Evolutionary conservation across 2,888 invertebrate species (phyloP).

Genomic region (Disparrhopalites patrizii): DNA sequence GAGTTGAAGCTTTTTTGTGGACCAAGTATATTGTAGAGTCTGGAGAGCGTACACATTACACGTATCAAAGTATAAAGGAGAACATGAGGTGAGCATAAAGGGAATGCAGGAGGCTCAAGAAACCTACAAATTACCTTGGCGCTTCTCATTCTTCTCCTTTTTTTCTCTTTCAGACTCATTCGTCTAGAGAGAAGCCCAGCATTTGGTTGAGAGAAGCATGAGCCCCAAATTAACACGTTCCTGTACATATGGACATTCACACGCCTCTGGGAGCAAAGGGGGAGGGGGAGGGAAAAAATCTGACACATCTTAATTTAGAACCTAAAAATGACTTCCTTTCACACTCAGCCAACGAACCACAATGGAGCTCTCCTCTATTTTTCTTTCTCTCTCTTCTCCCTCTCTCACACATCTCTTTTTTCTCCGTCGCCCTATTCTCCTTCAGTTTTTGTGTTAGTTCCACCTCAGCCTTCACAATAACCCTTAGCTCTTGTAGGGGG

Average conservation of each 20-base stretch:
- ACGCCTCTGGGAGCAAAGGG: not conserved
- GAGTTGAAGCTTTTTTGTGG: no score
- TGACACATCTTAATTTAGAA: slow-evolving; percentile 41
- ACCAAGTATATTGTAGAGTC: no score
- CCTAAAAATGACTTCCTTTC: slow-evolving; percentile 41
- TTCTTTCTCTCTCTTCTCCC: not conserved
- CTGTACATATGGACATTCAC: slow-evolving; percentile 6
- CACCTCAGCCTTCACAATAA: no score
- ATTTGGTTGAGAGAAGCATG: not conserved
- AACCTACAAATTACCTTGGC: slow-evolving; percentile 1
- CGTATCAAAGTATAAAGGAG: not conserved
- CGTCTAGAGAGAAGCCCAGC: not conserved
- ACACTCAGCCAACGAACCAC: slow-evolving; percentile 32
- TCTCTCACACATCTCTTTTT: no score
- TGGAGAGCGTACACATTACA: no score
- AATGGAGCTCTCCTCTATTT: slow-evolving; percentile 15
- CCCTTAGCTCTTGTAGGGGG: no score
- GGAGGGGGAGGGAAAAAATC: slow-evolving; percentile 22
- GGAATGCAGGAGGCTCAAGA: no score
- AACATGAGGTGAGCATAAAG: slow-evolving; percentile 6
- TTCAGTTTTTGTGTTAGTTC: no score
- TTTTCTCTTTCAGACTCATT: not conserved
- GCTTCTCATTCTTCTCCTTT: no score
- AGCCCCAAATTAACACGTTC: not conserved
- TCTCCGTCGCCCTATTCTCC: no score